phyloP scores from a whole-genome alignment of 2,888 invertebrate species.

The Polydesmus complanatus region DNA sequence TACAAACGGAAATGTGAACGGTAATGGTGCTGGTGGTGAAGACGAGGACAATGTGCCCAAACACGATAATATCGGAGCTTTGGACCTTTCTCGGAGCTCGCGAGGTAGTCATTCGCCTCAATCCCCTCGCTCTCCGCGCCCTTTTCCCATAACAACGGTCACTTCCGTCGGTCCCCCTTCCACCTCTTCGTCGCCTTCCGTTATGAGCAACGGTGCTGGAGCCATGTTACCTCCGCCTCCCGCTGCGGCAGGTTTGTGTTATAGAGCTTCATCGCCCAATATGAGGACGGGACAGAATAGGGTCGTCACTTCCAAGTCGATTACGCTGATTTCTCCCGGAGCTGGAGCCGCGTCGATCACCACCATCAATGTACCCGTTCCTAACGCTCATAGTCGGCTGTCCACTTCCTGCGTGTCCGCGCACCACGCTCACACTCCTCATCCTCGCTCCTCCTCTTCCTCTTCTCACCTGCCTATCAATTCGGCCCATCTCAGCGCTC shows the following conservation, averaged over 20 bases:
- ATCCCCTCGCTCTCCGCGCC: neutral
- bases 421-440: neutral
- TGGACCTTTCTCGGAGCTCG: conserved; percentile 4
- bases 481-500: neutral
- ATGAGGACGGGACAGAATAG: neutral
- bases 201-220: neutral
- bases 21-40: neutral
- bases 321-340: neutral
- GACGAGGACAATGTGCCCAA: conserved; percentile 3
- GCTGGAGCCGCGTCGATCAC: neutral
- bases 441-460: neutral
- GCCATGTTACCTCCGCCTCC: neutral
- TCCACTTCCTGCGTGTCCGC: neutral
- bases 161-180: too few species aligned
- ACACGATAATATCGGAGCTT: conserved; percentile 9
- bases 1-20: neutral
- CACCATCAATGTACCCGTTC: neutral
- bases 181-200: neutral
- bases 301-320: neutral
- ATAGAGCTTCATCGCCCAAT: neutral
- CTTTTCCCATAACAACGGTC: neutral
- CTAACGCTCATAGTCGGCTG: neutral
- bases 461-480: neutral
- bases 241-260: neutral
- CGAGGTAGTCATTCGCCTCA: neutral